Base-by-base conservation (phyloP, 2,797 vertebrate genomes). In the Sandelia bainsii region DNA sequence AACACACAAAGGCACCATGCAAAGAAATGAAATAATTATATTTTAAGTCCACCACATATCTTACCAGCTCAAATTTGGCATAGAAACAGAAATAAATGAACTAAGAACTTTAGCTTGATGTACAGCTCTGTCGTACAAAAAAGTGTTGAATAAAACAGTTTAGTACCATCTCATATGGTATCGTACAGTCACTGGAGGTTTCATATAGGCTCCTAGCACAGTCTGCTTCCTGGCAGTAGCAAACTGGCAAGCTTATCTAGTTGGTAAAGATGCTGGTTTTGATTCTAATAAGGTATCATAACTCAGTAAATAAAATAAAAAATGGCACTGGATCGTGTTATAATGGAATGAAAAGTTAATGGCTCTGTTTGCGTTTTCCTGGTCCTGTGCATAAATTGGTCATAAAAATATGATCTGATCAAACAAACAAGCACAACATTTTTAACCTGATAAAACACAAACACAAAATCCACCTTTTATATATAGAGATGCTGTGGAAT, bases 121-220 rank as follows among this genome's bases (percentile, higher is more conserved):
- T 50, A 8, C 27, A 44, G 53, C 12, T 39, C 46, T 50, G 16
- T 42, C 32, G 32, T n/a, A 57, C 19, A 67, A 64, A 62, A 67
- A 20, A 66, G 37, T 44, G 39, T 37, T 10, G 52, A 13, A 50
- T 62, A 25, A 56, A 75, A 60, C 58, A 25, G 20, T 49, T 56
- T 23, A 65, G 44, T 53, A 39, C 2, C 32, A 69, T 65, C 27
- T 48, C 44, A 56, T 25, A 37, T 65, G 45, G 45, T 32, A 46
- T 54, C 22, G 1, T 57, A 63, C 53, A 74, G 19, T 62, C 50
- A 62, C 63, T 77, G 53, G 32, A 64, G 62, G 76, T 77, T 75
- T 64, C 51, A 23, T 50, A 74, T 34, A 59, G 52, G 62, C 51
- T 62, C 16, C 23, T 19, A 62, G 29, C 39, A 25, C 67, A 39